Evolutionary conservation across 2,797 vertebrate genomes (phyloP).

Genomic region (Sylvilagus floridanus): DNA sequence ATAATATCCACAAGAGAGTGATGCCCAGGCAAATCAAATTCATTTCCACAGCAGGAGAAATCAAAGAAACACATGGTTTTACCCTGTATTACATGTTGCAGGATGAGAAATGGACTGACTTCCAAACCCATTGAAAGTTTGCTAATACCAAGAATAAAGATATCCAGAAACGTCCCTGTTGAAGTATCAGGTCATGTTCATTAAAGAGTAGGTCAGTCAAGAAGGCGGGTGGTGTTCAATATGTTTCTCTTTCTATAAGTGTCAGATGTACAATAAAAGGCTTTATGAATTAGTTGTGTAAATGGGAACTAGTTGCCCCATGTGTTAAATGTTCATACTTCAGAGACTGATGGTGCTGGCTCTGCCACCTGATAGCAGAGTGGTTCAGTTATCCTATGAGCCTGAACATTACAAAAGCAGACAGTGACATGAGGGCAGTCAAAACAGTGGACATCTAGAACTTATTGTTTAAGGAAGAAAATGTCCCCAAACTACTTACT

Average conservation of each 20-base stretch:
- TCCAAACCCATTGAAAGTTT: constrained; percentile 29
- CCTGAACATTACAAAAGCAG: not conserved
- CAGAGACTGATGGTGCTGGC: not conserved
- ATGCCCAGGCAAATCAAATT: not conserved
- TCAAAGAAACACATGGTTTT: constrained; percentile 45
- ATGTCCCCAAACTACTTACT: not conserved
- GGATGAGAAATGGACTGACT: constrained; percentile 7
- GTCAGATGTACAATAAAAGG: not conserved
- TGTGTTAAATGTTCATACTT: not conserved
- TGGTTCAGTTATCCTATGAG: not conserved
- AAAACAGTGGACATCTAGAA: not conserved
- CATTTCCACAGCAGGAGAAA: not conserved
- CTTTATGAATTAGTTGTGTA: not conserved
- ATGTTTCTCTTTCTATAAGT: not conserved
- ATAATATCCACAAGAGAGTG: constrained; percentile 7
- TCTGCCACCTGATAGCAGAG: not conserved
- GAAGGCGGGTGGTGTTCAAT: not conserved
- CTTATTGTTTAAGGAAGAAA: constrained; percentile 18
- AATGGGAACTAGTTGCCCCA: not conserved
- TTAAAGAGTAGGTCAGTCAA: not conserved
- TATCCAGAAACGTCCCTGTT: not conserved
- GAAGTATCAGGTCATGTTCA: not conserved
- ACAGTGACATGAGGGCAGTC: not conserved
- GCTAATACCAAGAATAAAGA: not conserved
- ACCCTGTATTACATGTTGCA: not conserved